Base-by-base conservation (phyloP, 1,140 invertebrate genomes). In the Hormaphis cornu region DNA sequence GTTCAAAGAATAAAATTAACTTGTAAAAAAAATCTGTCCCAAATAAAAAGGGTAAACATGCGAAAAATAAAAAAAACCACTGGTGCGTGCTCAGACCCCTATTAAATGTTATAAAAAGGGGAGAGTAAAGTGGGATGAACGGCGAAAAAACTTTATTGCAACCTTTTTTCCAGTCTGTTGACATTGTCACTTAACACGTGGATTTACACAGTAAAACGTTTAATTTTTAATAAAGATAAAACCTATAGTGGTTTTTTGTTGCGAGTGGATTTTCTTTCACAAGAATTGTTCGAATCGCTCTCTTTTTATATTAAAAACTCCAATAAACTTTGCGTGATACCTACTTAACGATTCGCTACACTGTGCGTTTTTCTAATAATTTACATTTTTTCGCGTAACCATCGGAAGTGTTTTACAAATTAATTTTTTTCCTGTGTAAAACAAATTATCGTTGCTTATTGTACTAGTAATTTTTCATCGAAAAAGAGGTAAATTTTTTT, bases 201-300 rank as follows among this genome's bases (percentile, higher is more conserved):
- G 61, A 66, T 66, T 66, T 66, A 66, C 61, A 66, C 28, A 28
- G 61, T 35, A 66, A 48, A 66, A 66, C 61, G 61, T 50, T 66
- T 66, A 66, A 48, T 66, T 66, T 66, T 66, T 48, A 66, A 66
- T 66, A 66, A 66, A 50, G 44, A 66, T 50, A 66, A 50, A 63
- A 66, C 48, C 26, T 4, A 50, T 66, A 66, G 35, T 24, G 20
- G 28, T 35, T 50, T 66, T 66, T 48, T 30, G 26, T 10, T 18
- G 7, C 3, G 16, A 35, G 30, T 24, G 61, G 61, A 50, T 35
- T 28, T 46, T 28, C 1, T 30, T 26, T 20, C 16, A 40, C 35
- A 8, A 16, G 30, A 58, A 14, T 12, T 12, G 2, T 58, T 37
- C 20, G 14, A 40, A 16, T 37, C 6, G 33, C 33, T 40, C 20